These are phyloP conservation scores for Entelurus aequoreus DNA, from an alignment of 2,113 vertebrate genomes.

Conservation along the genomic window DNA sequence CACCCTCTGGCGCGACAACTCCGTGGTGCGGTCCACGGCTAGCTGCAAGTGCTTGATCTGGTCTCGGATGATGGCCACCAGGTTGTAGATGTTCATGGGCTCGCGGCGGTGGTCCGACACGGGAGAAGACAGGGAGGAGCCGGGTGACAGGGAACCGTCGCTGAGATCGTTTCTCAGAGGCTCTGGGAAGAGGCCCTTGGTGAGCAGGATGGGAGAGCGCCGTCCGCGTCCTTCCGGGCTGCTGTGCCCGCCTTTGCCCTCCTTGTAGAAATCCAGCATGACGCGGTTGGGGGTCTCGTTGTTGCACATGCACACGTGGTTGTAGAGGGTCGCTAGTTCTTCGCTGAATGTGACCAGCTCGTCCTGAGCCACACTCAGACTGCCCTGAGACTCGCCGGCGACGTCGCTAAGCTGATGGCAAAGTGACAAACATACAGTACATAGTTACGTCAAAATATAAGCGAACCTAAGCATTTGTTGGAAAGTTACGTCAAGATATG, in stretches of 20 bases:
- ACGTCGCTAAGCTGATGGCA: conserved; percentile 75
- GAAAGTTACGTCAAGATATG: too few species aligned
- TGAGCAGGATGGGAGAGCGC: conserved; percentile 83
- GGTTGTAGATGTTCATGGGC: conserved; percentile 94
- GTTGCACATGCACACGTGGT: conserved; percentile 99
- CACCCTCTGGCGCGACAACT: conserved; percentile 88
- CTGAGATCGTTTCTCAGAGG: conserved; percentile 47
- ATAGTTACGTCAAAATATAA: too few species aligned
- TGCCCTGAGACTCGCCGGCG: conserved; percentile 90
- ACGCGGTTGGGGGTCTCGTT: conserved; percentile 95
- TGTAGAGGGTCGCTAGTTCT: conserved; percentile 95
- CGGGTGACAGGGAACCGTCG: conserved; percentile 75
- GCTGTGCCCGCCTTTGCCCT: conserved; percentile 81
- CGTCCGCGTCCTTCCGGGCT: conserved; percentile 82
- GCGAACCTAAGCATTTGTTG: too few species aligned
- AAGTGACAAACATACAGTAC: background rate
- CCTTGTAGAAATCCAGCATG: conserved; percentile 97
- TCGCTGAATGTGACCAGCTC: conserved; percentile 95
- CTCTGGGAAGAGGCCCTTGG: conserved; percentile 82
- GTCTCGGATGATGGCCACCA: conserved; percentile 94
- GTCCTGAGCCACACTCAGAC: conserved; percentile 90
- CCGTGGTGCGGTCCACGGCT: conserved; percentile 92
- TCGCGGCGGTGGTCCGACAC: conserved; percentile 75
- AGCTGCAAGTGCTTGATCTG: conserved; percentile 96
- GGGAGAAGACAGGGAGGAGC: conserved; percentile 77